Base-by-base conservation (phyloP, 2,113 vertebrate genomes). In the Lathamus discolor region DNA sequence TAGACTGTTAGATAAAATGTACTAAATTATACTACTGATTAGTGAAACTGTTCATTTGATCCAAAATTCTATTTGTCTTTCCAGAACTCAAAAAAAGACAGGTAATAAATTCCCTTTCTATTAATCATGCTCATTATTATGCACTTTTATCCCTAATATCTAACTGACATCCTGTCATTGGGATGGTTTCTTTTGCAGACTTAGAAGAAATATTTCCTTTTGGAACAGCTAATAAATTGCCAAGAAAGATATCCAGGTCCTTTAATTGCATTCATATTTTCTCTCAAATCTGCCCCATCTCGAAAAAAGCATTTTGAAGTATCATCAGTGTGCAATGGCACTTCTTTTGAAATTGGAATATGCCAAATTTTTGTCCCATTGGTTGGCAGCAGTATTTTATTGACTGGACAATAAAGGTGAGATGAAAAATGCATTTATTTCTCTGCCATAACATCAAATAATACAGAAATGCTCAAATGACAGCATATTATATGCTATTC, bases 131-230 rank as follows among this genome's bases (percentile, higher is more conserved):
- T 93, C 25, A 79, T 86, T 93, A 82, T 16, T 57, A 61, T 54
- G 27, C 69, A 73, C 12, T 95, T 95, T 89, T 89, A 82, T 79
- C 52, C 22, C 43, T 92, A 90, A 90, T 90, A 92, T 64, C 64
- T 80, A 78, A 94, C 80, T 91, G 48, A 41, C 44, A 86, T 81
- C 16, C 61, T 73, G 24, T 84, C 86, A 90, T 64, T 77, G 59
- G 48, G 59, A 92, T 62, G 39, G 69, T 61, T 92, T 87, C 44
- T 33, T 64, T 78, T 1, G 2, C 41, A 75, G 55, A 83, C 27
- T 77, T 68, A 78, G 43, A 93, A 35, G 13, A 90, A 88, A 52
- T 52, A 66, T 76, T 88, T 95, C 76, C 7, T 55, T 77, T 94
- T 79, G n/a, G 19, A 90, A 52, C 55, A 92, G 39, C 13, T 93